Base-by-base conservation (phyloP, 1,140 invertebrate species). In the Mizuhopecten yessoensis region DNA sequence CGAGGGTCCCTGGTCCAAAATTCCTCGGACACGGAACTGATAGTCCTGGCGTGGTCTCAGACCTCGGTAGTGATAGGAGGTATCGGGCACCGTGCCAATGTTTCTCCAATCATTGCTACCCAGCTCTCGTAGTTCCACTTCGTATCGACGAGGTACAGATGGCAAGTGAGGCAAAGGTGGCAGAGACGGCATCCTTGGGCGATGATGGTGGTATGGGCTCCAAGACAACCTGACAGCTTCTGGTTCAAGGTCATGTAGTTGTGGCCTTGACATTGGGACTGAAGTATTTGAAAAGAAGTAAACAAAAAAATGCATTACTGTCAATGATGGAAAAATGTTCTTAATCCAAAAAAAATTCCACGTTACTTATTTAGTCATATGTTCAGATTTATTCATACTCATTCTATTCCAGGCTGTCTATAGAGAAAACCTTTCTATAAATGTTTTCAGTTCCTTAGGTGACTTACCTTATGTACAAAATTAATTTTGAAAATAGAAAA, bases 11-110 rank as follows among this genome's bases (percentile, higher is more conserved):
- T 98, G 99, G 95, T 99, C 99, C 96, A 99, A 99, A 0, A 99
- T 98, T 20, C 99, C 99, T 96, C 99, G 98, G 0, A 99, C 98
- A 90, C 99, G 97, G 97, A 99, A 99, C 96, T 99, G 98, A 95
- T 99, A 99, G 96, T 99, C 98, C 94, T 99, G 98, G 45, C 98
- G 98, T 96, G 99, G 98, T n/a, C 97, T 98, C 13, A 99, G 96
- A 93, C 98, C 98, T 33, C 34, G 34, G 17, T 29, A 15, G 49
- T 93, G 92, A 87, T 95, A 94, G 39, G 90, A 94, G 33, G 93
- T 93, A 29, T 94, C 93, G 34, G 91, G 87, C 13, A 95, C 90
- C 23, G 93, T 91, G 0, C 93, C 92, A 0, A 95, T 91, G 9
- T 94, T 91, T 29, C 90, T 90, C 95, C 95, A 96, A 87, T 94